phyloP scores from a whole-genome alignment of 2,113 vertebrate genomes.

The Oncorhynchus nerka region DNA sequence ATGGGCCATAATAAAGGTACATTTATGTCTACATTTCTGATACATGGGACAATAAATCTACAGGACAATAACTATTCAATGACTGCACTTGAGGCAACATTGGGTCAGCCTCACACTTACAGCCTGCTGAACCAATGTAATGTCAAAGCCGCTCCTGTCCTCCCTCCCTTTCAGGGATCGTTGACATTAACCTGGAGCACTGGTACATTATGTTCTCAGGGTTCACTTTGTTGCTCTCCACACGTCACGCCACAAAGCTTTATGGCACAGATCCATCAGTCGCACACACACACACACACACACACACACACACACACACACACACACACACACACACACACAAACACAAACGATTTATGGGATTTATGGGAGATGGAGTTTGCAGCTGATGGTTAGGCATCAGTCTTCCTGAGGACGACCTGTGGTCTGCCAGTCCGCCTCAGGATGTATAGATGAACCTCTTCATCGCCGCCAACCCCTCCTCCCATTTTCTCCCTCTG shows the following conservation, averaged over 20 bases:
- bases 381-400: constrained; percentile 64
- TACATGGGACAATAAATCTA: not conserved
- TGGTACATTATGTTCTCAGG: constrained; percentile 53
- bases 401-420: constrained; percentile 64
- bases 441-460: constrained; percentile 65
- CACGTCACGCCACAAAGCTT: constrained; percentile 62
- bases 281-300: no score
- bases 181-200: constrained; percentile 74
- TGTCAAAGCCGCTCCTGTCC: constrained; percentile 39
- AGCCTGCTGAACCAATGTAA: constrained; percentile 51
- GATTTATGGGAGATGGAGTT: constrained; percentile 70
- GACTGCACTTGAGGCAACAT: constrained; percentile 25
- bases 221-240: constrained; percentile 67
- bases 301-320: no score
- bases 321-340: no score
- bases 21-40: constrained; percentile 1
- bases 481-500: constrained; percentile 6
- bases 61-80: not conserved
- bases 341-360: constrained; percentile 14
- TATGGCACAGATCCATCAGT: constrained; percentile 70
- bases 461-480: constrained; percentile 17
- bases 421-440: constrained; percentile 56
- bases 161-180: constrained; percentile 58
- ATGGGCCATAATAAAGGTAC: constrained; percentile 21
- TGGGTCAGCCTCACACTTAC: constrained; percentile 29